Base-by-base conservation (phyloP, 2,888 invertebrate species). In the Watsonalla binaria region DNA sequence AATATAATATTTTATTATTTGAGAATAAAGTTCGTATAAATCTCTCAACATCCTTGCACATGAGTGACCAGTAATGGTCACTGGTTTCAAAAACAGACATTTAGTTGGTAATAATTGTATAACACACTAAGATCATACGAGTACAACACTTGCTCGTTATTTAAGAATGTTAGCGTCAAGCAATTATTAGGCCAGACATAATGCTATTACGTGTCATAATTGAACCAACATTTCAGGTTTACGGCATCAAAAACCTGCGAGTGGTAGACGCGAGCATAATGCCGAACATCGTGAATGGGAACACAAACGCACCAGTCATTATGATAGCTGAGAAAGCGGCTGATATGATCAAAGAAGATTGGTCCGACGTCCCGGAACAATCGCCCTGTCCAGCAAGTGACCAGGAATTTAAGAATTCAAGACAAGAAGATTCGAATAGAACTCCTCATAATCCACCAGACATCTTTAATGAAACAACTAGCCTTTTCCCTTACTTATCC, bases 301-400 rank as follows among this genome's bases (percentile, higher is more conserved):
- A 97, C 72, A 96, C 96, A 0, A 96, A 96, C 69, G 96, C 95
- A 0, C 96, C 96, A 0, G 93, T 93, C 0, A 93, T 96, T 47
- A 96, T 96, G 96, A 94, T 97, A 47, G 96, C 94, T 0, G 96
- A 97, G 73, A 96, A 95, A 70, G 96, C 94, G 0, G 92, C 96
- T 0, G 96, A 96, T 69, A 93, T 97, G 92, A 95, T 97, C 62
- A 96, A 95, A 74, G 92, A 94, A 74, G 94, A 95, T 62, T 95
- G 95, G 93, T 58, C 61, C 7, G 72, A 74, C 15, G 55, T 54
- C 2, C 52, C 46, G 5, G 50, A 52, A 39, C 66, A 65, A 39
- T 54, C 61, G 6, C 60, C 58, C 0, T 82, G 78, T 46, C 63
- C 60, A 2, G 59, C 65, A 52, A 61, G 63, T 15, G 55, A 55